Base-by-base conservation (phyloP, 1,140 invertebrate genomes). In the Trichonephila clavata region DNA sequence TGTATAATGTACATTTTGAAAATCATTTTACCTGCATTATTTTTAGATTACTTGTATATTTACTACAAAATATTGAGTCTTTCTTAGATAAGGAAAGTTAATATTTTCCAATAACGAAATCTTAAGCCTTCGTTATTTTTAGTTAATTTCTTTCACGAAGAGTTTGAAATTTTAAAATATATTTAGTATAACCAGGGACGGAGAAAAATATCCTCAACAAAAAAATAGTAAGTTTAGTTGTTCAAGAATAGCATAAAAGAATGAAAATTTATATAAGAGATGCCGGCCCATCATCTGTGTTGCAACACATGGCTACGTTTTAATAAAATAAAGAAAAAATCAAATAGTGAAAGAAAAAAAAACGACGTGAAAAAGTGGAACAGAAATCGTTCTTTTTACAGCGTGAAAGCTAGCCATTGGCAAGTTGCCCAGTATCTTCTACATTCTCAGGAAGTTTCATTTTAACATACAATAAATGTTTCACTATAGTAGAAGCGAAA, bases 401-500 rank as follows among this genome's bases (percentile, higher is more conserved):
- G 10, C 16, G 27, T 16, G 24, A 77, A 77, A 27, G 68, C 68
- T 77, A 24, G 68, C 27, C 27, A 5, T 39, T 77, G 68, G 68
- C 68, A 16, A 32, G 8, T 77, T 77, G 68, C 68, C 68, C 32
- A 77, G 24, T 77, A 77, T 77, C 68, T 77, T 14, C 68, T 13
- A n/a, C 21, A 21, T 65, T 65, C 24, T 32, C 13, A 27, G 24
- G 27, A 77, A 77, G 68, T 77, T 77, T 24, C 27, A 27, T 77
- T 77, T 24, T 77, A 77, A 77, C 68, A 27, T 27, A 24, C 24
- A 32, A 77, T 77, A 77, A 77, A 24, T 77, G 68, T 77, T 77
- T 77, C 68, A 10, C 27, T 24, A 32, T 21, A 16, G 27, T 27
- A 27, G 68, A 77, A 18, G 7, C 27, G 68, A 77, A 77, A 77